A percentile compares a stretch with the other conserved stretches of the same genome.
Conservation (phyloP, 2,888 invertebrate genomes). For the Bombylius major region DNA sequence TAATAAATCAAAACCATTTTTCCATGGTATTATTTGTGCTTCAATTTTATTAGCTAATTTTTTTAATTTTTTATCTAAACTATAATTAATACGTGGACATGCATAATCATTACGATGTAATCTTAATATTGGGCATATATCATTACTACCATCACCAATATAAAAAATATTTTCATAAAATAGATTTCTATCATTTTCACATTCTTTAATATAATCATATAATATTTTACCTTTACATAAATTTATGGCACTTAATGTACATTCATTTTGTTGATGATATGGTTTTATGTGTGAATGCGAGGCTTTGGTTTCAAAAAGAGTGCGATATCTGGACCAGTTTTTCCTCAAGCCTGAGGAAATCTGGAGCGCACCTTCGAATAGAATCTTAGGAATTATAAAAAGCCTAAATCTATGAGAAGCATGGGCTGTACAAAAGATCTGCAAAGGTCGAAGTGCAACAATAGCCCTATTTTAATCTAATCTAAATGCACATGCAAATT, state of each 20-base stretch:
- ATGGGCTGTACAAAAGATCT: too few relatives aligned
- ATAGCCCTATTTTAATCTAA: too few relatives aligned
- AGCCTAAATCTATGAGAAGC: too few relatives aligned
- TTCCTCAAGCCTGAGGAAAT: too few relatives aligned
- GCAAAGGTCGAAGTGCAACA: too few relatives aligned
- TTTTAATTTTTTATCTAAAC: constrained; percentile 27
- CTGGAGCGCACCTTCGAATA: too few relatives aligned
- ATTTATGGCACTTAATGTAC: constrained; percentile 56
- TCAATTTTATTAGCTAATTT: constrained; percentile 22
- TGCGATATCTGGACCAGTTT: too few relatives aligned
- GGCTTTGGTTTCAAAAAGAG: too few relatives aligned
- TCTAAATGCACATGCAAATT: too few relatives aligned
- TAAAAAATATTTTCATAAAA: constrained; percentile 48
- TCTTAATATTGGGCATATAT: constrained; percentile 59
- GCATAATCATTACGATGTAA: constrained; percentile 48
- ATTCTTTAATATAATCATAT: constrained; percentile 45
- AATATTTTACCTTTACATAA: constrained; percentile 67
- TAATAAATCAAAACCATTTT: constrained; percentile 29
- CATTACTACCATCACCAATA: constrained; percentile 67
- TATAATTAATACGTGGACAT: constrained; percentile 48
- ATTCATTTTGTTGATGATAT: constrained; percentile 57
- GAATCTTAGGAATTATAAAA: too few relatives aligned
- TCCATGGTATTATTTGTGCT: constrained; percentile 27
- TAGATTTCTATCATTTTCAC: constrained; percentile 33
- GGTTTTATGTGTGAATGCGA: too few relatives aligned